These are phyloP conservation scores for Anguilla anguilla DNA, from an alignment of 2,797 vertebrate species.

Conservation along the genomic window DNA sequence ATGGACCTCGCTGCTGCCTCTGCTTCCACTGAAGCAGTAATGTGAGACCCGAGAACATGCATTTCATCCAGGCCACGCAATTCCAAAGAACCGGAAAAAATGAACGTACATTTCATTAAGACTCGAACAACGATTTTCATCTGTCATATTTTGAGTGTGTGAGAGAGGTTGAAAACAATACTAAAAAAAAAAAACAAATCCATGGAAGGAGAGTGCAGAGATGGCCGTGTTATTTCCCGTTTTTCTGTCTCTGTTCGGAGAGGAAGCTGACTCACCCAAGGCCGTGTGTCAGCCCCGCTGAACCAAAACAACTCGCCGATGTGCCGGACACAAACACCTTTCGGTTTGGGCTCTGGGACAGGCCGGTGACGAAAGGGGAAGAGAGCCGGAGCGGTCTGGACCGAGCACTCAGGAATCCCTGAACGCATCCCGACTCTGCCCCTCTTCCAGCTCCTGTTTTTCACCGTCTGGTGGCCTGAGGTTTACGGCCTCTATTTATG, in stretches of 20 bases:
- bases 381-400: slow-evolving; percentile 22
- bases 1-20: neutral
- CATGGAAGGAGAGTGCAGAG: slow-evolving; percentile 29
- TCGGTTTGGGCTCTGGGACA: slow-evolving; percentile 30
- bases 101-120: too few species aligned
- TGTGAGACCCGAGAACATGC: neutral
- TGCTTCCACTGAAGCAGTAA: neutral
- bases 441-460: slow-evolving; percentile 17
- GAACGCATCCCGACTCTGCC: slow-evolving; percentile 10
- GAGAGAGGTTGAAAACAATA: slow-evolving; percentile 31
- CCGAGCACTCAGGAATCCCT: slow-evolving; percentile 29
- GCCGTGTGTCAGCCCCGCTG: slow-evolving; percentile 34
- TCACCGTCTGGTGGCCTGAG: slow-evolving; percentile 26
- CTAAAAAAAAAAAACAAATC: slow-evolving; percentile 44
- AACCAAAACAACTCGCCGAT: slow-evolving; percentile 47
- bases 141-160: slow-evolving; percentile 23
- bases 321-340: slow-evolving; percentile 36
- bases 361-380: slow-evolving; percentile 38
- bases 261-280: slow-evolving; percentile 42
- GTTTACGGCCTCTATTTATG: slow-evolving; percentile 21
- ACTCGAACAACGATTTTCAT: neutral
- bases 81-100: neutral
- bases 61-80: neutral
- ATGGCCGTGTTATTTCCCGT: slow-evolving; percentile 51
- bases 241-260: slow-evolving; percentile 39